Evolutionary conservation across 2,888 invertebrate genomes (phyloP).

Genomic region (Conomelus anceps): DNA sequence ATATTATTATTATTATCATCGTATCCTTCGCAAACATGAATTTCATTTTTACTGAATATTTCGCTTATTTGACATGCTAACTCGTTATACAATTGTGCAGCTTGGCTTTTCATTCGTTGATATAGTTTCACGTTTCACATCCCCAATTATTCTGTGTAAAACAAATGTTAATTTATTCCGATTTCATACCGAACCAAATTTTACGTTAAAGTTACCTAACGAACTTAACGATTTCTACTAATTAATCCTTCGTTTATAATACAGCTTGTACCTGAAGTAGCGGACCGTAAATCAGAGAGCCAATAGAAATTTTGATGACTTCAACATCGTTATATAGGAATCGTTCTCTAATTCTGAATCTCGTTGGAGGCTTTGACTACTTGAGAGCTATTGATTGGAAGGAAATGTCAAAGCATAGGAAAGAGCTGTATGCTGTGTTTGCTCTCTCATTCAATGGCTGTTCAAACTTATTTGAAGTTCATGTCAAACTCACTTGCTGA

Average conservation of each 20-base stretch:
- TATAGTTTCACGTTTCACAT: too few relatives aligned
- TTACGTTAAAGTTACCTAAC: background rate
- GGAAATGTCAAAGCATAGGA: background rate
- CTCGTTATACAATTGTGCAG: too few relatives aligned
- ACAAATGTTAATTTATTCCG: background rate
- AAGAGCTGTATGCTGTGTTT: background rate
- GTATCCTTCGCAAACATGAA: too few relatives aligned
- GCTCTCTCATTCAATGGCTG: background rate
- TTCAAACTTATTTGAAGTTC: background rate
- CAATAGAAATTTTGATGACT: background rate
- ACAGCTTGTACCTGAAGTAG: background rate
- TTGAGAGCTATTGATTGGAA: background rate
- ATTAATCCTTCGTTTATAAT: background rate
- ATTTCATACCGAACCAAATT: background rate
- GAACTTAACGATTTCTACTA: background rate
- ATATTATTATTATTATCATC: too few relatives aligned
- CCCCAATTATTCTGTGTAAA: too few relatives aligned
- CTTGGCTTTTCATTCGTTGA: too few relatives aligned
- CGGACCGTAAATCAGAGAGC: background rate
- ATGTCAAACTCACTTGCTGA: background rate
- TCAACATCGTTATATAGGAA: background rate
- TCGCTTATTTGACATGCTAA: too few relatives aligned
- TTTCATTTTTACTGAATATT: too few relatives aligned
- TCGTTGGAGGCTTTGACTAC: background rate
- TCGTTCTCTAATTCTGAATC: background rate